Evolutionary conservation across 1,140 invertebrate genomes (phyloP).

Genomic region (Drosophila micromelanica): DNA sequence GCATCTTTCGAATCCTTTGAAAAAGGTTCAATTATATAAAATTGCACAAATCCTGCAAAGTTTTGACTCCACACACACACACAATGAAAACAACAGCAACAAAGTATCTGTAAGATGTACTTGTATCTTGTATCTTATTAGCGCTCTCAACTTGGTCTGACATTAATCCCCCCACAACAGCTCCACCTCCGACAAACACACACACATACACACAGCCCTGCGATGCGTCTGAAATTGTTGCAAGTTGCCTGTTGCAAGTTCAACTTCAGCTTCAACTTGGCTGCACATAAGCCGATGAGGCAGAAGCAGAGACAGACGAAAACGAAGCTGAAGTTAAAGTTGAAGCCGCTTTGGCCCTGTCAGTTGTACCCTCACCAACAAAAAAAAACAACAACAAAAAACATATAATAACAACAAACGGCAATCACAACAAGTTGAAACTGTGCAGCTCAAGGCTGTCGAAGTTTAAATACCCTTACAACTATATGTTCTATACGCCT

Average conservation of each 20-base stretch:
- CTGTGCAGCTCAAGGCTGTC: too few species aligned
- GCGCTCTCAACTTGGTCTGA: conserved; percentile 66
- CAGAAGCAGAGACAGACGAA: conserved; percentile 13
- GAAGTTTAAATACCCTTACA: neutral
- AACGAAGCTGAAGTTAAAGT: conserved; percentile 22
- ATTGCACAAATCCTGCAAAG: conserved; percentile 74
- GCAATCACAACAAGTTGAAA: neutral
- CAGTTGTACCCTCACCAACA: conserved; percentile 27
- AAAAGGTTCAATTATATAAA: conserved; percentile 67
- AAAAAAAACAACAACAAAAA: neutral
- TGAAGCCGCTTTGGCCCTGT: conserved; percentile 20
- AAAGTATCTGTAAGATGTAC: conserved; percentile 18
- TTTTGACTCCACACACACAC: conserved; percentile 56
- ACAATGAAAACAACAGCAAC: conserved; percentile 36
- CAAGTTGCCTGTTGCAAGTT: conserved; percentile 44
- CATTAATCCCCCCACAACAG: conserved; percentile 55
- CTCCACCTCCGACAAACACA: conserved; percentile 7
- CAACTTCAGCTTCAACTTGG: conserved; percentile 66
- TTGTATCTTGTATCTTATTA: conserved; percentile 67
- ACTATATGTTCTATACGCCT: too few species aligned
- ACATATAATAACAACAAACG: conserved; percentile 45
- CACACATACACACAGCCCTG: conserved; percentile 3
- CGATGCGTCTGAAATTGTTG: conserved; percentile 23
- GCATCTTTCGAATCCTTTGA: conserved; percentile 15
- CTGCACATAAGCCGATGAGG: conserved; percentile 66